These are phyloP conservation scores for Caenorhabditis inopinata DNA, from an alignment of 1,140 invertebrate species.

Conservation along the genomic window DNA sequence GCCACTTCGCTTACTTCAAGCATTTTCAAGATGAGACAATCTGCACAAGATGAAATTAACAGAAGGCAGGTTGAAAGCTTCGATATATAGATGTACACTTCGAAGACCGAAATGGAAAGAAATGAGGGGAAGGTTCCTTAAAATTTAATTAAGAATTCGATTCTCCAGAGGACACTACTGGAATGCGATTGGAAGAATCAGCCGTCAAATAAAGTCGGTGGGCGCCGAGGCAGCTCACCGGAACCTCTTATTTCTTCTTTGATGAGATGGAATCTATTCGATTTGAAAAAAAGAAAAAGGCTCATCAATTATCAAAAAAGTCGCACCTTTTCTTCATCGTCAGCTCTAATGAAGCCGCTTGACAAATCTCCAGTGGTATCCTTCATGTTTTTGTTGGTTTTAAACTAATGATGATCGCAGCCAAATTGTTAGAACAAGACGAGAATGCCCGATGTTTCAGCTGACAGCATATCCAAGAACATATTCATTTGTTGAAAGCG, in stretches of 20 bases:
- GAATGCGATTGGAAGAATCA: neutral
- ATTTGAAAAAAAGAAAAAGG: neutral
- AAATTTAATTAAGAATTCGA: conserved; percentile 30
- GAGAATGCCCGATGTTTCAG: too few relatives aligned
- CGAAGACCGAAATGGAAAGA: neutral
- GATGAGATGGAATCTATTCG: conserved; percentile 5
- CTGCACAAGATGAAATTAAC: too few relatives aligned
- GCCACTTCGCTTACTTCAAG: too few relatives aligned
- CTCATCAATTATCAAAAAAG: conserved; percentile 24
- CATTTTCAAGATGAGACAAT: too few relatives aligned
- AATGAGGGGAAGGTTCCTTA: neutral
- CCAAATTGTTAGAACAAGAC: too few relatives aligned
- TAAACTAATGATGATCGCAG: too few relatives aligned
- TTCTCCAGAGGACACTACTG: too few relatives aligned
- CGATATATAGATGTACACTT: too few relatives aligned
- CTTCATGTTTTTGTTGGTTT: neutral
- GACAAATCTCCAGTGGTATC: neutral
- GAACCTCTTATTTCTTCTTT: conserved; percentile 6
- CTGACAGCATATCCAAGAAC: too few relatives aligned
- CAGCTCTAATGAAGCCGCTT: neutral
- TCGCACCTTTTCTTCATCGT: neutral
- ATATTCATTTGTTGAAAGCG: too few relatives aligned
- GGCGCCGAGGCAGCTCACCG: too few relatives aligned
- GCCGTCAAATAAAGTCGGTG: conserved; percentile 10
- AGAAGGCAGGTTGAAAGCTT: too few relatives aligned